A percentile compares a stretch with the other conserved stretches of the same genome.
phyloP scores from a whole-genome alignment of 1,140 invertebrate species.

The Drosophila nikananu region DNA sequence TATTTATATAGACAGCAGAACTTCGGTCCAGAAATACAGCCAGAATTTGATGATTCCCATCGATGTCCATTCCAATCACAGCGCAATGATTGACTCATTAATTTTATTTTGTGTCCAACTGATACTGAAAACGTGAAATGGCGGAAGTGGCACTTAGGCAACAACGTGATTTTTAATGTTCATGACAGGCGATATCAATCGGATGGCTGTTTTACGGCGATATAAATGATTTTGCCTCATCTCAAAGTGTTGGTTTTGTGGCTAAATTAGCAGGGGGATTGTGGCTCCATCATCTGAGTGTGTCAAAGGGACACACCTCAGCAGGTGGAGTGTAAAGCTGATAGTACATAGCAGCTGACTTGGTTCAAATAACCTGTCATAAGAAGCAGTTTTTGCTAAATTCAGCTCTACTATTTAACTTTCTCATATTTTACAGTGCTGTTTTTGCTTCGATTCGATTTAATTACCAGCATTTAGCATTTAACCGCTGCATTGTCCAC shows the following conservation, averaged over 20 bases:
- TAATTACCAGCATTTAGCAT: neutral
- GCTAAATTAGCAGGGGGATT: slow-evolving; percentile 2
- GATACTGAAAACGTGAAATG: slow-evolving; percentile 17
- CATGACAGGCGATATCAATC: neutral
- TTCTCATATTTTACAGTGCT: neutral
- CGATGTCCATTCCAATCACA: neutral
- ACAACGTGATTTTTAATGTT: neutral
- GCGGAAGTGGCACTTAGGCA: slow-evolving; percentile 11
- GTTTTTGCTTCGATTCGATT: neutral
- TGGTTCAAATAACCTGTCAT: no score
- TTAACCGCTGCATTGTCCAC: neutral
- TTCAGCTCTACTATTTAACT: neutral
- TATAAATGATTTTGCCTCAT: neutral
- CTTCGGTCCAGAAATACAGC: neutral
- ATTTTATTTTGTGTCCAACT: slow-evolving; percentile 18
- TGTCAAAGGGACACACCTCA: neutral
- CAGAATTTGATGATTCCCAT: neutral
- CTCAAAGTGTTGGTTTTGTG: slow-evolving; percentile 9
- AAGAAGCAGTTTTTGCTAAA: neutral
- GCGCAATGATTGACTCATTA: slow-evolving; percentile 4
- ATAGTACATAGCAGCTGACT: no score
- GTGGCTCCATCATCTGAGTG: neutral
- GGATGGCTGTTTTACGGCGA: neutral
- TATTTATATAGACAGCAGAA: neutral
- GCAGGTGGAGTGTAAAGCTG: neutral